Percentiles rank a stretch among this genome's conserved stretches.
Evolutionary conservation across 2,888 invertebrate species (phyloP).

Genomic region (Volucella inanis): DNA sequence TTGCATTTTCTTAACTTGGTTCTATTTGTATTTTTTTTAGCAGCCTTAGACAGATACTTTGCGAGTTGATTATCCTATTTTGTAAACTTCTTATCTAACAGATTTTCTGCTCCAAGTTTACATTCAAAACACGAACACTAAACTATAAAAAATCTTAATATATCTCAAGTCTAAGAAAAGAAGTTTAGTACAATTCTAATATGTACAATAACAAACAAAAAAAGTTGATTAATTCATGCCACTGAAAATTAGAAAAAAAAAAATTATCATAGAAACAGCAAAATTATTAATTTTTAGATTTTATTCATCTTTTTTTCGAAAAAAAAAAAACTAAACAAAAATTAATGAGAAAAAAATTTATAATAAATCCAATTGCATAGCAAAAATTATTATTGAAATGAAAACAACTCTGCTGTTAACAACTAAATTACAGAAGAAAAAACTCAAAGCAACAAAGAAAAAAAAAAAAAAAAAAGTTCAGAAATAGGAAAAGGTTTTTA

Average conservation of each 20-base stretch:
- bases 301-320: neutral
- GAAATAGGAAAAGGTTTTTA: conserved; percentile 53
- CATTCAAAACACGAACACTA: neutral
- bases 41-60: neutral
- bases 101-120: conserved; percentile 1
- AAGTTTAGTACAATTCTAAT: conserved; percentile 63
- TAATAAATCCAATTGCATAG: conserved; percentile 56
- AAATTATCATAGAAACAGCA: conserved; percentile 46
- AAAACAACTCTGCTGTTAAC: conserved; percentile 58
- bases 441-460: conserved; percentile 59
- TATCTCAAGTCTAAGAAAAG: conserved; percentile 25
- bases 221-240: conserved; percentile 74
- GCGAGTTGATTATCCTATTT: conserved; percentile 12
- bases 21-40: too few relatives aligned
- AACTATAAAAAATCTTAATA: conserved; percentile 3
- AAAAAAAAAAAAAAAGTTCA: conserved; percentile 31
- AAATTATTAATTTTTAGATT: conserved; percentile 19
- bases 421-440: conserved; percentile 63
- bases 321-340: conserved; percentile 28
- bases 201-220: conserved; percentile 64
- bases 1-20: too few relatives aligned
- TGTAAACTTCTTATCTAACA: neutral
- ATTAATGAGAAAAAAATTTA: conserved; percentile 34
- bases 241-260: conserved; percentile 70
- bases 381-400: conserved; percentile 52